Evolutionary conservation across 2,797 vertebrate genomes (phyloP).

Genomic region (Sebastes nivosus): DNA sequence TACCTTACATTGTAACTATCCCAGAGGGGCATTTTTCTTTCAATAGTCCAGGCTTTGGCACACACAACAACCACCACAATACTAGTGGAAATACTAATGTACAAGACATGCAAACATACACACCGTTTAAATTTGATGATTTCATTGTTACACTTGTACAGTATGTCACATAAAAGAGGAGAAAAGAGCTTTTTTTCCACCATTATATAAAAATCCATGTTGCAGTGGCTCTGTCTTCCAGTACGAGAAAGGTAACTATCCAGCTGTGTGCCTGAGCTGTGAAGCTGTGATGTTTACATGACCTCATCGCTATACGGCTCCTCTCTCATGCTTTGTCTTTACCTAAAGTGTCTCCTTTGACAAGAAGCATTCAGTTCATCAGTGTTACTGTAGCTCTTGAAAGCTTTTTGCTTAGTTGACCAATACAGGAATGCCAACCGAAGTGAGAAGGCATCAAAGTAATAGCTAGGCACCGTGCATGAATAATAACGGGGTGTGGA

Average conservation of each 20-base stretch:
- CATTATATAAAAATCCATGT: slow-evolving; percentile 5
- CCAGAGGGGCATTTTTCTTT: neutral
- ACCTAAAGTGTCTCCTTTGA: slow-evolving; percentile 47
- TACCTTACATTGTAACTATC: neutral
- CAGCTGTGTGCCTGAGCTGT: slow-evolving; percentile 7
- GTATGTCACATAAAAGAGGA: neutral
- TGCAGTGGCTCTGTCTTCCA: neutral
- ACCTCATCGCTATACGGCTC: slow-evolving; percentile 3
- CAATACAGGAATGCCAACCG: slow-evolving; percentile 49
- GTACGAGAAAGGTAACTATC: neutral
- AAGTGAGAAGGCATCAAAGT: slow-evolving; percentile 61
- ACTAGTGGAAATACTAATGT: neutral
- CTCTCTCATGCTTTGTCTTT: slow-evolving; percentile 25
- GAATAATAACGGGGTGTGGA: slow-evolving; percentile 67
- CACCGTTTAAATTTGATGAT: neutral
- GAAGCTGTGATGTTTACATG: slow-evolving; percentile 27
- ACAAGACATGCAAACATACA: neutral
- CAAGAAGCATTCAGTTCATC: slow-evolving; percentile 56
- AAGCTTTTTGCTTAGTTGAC: slow-evolving; percentile 73
- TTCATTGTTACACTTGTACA: neutral
- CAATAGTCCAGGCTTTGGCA: neutral
- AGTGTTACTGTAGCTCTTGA: slow-evolving; percentile 53
- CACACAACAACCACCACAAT: neutral
- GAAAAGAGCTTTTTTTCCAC: neutral
- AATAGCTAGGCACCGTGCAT: slow-evolving; percentile 65